Evolutionary conservation across 2,797 vertebrate species (phyloP).

Genomic region (Falco berigora): DNA sequence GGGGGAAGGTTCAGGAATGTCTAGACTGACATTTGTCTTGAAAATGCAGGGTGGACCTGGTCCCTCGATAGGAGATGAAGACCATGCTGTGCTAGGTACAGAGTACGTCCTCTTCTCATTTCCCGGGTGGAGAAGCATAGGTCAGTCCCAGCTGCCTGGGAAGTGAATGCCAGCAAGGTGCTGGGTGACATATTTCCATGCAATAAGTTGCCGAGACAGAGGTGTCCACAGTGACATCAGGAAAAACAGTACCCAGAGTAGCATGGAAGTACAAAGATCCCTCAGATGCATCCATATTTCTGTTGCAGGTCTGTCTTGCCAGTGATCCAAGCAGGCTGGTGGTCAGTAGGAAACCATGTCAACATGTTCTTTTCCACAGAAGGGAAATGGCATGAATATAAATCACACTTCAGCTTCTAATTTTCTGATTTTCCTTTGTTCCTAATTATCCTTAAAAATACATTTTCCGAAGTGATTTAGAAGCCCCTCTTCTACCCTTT

Average conservation of each 20-base stretch:
- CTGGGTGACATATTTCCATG: rapidly evolving
- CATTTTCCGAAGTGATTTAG: not conserved
- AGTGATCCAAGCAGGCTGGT: rapidly evolving
- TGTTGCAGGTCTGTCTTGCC: not conserved
- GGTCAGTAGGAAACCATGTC: not conserved
- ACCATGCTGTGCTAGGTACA: not conserved
- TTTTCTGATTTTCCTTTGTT: not conserved
- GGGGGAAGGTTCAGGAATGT: not conserved
- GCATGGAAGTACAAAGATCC: not conserved
- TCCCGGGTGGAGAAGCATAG: not conserved
- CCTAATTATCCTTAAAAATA: not conserved
- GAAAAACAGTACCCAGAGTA: not conserved
- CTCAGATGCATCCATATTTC: not conserved
- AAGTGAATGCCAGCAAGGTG: not conserved
- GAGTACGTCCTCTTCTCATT: not conserved
- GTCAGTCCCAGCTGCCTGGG: not conserved
- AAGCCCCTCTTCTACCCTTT: not conserved
- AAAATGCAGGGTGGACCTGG: not conserved
- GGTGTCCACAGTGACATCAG: not conserved
- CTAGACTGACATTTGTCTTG: not conserved
- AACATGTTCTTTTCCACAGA: not conserved
- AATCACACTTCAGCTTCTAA: not conserved
- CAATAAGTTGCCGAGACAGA: not conserved
- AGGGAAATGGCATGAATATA: not conserved
- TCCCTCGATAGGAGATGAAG: not conserved